These are phyloP conservation scores for Smithornis capensis DNA, from an alignment of 2,113 vertebrate genomes.

Conservation along the genomic window DNA sequence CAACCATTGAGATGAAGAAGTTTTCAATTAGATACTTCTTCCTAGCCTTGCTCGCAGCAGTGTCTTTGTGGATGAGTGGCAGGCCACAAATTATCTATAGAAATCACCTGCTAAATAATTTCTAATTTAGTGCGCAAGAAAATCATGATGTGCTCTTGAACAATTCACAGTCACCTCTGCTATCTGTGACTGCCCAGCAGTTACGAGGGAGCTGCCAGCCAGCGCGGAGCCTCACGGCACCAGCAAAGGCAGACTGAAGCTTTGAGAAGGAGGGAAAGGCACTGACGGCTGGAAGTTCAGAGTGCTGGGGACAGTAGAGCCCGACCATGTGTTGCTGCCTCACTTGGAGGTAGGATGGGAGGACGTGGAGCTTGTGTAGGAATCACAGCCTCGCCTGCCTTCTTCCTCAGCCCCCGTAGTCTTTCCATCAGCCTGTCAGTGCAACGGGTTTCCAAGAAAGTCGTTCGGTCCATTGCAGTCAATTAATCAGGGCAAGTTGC, in stretches of 20 bases:
- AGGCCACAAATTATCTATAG: neutral
- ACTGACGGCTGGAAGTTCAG: neutral
- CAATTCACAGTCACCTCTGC: neutral
- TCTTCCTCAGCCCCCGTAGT: neutral
- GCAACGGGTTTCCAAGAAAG: neutral
- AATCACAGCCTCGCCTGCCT: neutral
- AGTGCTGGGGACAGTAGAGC: accelerated
- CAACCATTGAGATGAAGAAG: neutral
- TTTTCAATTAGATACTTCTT: neutral
- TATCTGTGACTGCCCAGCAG: neutral
- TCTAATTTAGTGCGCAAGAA: neutral
- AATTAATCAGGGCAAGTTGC: neutral
- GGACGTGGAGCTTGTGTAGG: neutral
- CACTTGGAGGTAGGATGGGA: neutral
- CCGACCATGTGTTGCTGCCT: neutral
- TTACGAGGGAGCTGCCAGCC: neutral
- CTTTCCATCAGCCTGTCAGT: neutral
- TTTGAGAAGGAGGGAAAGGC: neutral
- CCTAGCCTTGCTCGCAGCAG: neutral
- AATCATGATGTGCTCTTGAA: neutral
- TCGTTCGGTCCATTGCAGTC: neutral
- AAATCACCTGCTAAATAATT: constrained; percentile 32
- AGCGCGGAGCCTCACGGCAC: accelerated
- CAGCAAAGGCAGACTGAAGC: accelerated
- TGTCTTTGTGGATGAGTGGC: neutral